Evolutionary conservation across 2,113 vertebrate genomes (phyloP), one percentile per base, ranked within the genome.

Genomic region (Dasyornis broadbenti): DNA sequence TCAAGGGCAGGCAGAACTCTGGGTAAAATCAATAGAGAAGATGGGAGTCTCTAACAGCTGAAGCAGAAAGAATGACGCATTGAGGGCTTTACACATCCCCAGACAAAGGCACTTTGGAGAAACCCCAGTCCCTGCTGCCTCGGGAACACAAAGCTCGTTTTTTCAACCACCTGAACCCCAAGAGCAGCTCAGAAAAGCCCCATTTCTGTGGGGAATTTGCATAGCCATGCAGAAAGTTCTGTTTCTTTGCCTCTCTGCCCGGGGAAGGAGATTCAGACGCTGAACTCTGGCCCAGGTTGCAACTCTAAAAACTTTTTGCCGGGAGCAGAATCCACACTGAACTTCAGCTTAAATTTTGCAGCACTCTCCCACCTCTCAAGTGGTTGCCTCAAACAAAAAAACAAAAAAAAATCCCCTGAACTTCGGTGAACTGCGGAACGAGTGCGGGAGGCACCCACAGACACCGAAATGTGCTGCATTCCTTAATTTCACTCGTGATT

Each of bases 21-120:
- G 96, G 89, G 95, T 93, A 97, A 97, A 97, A 97, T 97, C 98
- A 97, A 95, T 97, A 97, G 96, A 94, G 96, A 91, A 96, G 95
- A 95, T 93, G 94, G 96, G 96, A 96, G 96, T 89, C 97, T 96
- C 94, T 66, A 75, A 24, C 94, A 96, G 98, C 96, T 92, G 95
- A 94, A 97, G 97, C 97, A 97, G 84, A 95, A 96, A 97, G 96
- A 97, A 98, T 93, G 96, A 86, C 84, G 39, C 94, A 93, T 93
- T 95, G 93, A 96, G 66, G 89, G 94, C 95, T 89, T 90, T 86
- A 89, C 94, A 95, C 63, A 92, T 50, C 93, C 86, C 78, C 95
- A 96, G 82, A 98, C 97, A 98, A 98, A 98, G 96, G 91, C 95
- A 92, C 85, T 95, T 70, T 73, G 93, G 95, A 95, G 88, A 75